These are phyloP conservation scores for Patella ulyssiponensis DNA, from an alignment of 2,888 invertebrate genomes.

Conservation along the genomic window DNA sequence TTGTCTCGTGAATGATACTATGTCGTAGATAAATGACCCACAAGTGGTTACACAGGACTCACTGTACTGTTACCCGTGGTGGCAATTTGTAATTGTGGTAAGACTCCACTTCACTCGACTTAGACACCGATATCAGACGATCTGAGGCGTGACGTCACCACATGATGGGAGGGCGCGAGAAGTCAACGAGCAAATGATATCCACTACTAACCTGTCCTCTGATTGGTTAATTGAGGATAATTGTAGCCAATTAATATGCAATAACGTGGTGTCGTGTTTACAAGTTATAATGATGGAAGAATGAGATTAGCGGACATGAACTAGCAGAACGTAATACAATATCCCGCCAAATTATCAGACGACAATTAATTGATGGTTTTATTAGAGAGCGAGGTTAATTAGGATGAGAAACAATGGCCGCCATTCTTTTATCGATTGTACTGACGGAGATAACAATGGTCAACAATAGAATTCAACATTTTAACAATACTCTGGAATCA, in stretches of 20 bases:
- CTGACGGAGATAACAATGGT: too few relatives aligned
- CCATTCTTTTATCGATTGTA: too few relatives aligned
- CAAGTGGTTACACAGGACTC: too few relatives aligned
- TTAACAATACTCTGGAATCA: too few relatives aligned
- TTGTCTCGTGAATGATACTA: too few relatives aligned
- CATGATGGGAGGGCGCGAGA: neutral
- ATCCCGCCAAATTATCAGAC: neutral
- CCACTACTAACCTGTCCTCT: neutral
- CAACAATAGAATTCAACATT: too few relatives aligned
- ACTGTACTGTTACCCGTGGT: neutral
- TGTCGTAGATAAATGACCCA: too few relatives aligned
- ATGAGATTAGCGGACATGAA: neutral
- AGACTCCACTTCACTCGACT: neutral
- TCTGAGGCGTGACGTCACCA: conserved; percentile 3
- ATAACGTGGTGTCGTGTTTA: neutral
- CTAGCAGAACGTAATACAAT: conserved; percentile 10
- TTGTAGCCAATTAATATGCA: conserved; percentile 5
- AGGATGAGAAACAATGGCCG: neutral
- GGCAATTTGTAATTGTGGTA: conserved; percentile 5
- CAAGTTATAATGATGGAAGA: neutral
- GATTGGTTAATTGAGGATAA: conserved; percentile 9
- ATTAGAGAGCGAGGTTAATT: neutral
- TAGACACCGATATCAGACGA: neutral
- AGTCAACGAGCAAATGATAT: neutral
- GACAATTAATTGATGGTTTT: conserved; percentile 2